phyloP scores from a whole-genome alignment of 2,888 invertebrate genomes.

The Unio pictorum region DNA sequence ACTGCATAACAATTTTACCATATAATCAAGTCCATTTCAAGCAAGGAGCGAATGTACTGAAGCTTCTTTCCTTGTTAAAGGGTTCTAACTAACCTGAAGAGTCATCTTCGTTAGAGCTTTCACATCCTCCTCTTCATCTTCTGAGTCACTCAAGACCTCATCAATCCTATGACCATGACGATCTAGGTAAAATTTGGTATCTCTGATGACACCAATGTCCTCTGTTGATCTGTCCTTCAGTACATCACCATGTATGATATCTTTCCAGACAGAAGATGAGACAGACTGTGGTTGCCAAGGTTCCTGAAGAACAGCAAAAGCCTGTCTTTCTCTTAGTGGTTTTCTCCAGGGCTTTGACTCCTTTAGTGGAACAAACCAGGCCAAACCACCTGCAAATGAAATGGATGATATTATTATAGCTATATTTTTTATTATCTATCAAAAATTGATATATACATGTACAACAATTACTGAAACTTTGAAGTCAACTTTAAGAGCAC shows the following conservation, averaged over 20 bases:
- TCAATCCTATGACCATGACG: conserved; percentile 38
- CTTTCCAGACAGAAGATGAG: conserved; percentile 37
- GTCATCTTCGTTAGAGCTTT: conserved; percentile 48
- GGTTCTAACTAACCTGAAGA: conserved; percentile 43
- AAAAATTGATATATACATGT: no score
- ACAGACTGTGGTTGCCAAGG: conserved; percentile 45
- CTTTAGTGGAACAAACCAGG: conserved; percentile 61
- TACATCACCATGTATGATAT: conserved; percentile 36
- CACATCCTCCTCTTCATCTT: conserved; percentile 39
- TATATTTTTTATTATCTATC: no score
- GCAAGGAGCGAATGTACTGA: no score
- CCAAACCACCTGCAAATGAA: conserved; percentile 23
- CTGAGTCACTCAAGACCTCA: conserved; percentile 21
- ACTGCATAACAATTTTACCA: no score
- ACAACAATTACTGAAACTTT: no score
- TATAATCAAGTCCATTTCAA: no score
- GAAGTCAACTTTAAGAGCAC: no score
- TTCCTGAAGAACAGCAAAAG: conserved; percentile 39
- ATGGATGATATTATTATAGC: no score
- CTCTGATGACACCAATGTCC: conserved; percentile 31
- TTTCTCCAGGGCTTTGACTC: conserved; percentile 53
- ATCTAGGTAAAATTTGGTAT: conserved; percentile 50
- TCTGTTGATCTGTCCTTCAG: conserved; percentile 28
- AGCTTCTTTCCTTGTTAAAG: no score
- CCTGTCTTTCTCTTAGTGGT: conserved; percentile 57